Conservation (phyloP, 2,888 invertebrate genomes). For the Strigamia transsilvanica region DNA sequence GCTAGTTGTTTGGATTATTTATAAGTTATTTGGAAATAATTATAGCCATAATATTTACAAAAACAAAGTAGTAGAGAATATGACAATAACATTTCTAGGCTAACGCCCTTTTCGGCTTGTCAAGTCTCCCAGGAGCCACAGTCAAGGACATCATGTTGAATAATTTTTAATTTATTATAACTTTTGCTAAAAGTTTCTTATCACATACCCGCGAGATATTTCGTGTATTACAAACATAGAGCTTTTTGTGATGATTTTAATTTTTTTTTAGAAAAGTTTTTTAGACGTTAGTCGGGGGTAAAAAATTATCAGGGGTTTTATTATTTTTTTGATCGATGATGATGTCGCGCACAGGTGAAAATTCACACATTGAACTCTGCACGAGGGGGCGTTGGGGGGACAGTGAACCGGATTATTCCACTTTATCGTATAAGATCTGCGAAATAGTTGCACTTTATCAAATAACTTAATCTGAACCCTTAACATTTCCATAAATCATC, state of each 20-base stretch:
- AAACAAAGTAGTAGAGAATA: background rate
- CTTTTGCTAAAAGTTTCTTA: background rate
- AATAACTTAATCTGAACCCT: slow-evolving; percentile 27
- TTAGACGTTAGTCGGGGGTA: background rate
- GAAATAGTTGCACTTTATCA: slow-evolving; percentile 29
- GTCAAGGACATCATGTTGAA: slow-evolving; percentile 45
- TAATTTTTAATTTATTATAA: slow-evolving; percentile 44
- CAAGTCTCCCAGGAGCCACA: slow-evolving; percentile 43
- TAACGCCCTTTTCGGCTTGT: slow-evolving; percentile 43
- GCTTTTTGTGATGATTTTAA: background rate
- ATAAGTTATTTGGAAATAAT: background rate
- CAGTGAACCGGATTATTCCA: slow-evolving; percentile 43
- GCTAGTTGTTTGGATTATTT: background rate
- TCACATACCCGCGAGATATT: background rate
- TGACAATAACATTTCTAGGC: slow-evolving; percentile 46
- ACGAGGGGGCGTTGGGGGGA: slow-evolving; percentile 12
- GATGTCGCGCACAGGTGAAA: slow-evolving; percentile 24
- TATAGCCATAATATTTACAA: slow-evolving; percentile 23
- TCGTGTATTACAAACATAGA: background rate
- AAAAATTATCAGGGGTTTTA: background rate
- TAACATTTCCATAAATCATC: slow-evolving; percentile 21
- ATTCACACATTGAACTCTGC: slow-evolving; percentile 30
- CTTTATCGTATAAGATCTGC: slow-evolving; percentile 19
- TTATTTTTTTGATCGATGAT: slow-evolving; percentile 44
- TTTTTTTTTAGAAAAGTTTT: background rate